Conservation (phyloP, 2,797 vertebrate genomes). For the Sebastiscus albofasciatus region DNA sequence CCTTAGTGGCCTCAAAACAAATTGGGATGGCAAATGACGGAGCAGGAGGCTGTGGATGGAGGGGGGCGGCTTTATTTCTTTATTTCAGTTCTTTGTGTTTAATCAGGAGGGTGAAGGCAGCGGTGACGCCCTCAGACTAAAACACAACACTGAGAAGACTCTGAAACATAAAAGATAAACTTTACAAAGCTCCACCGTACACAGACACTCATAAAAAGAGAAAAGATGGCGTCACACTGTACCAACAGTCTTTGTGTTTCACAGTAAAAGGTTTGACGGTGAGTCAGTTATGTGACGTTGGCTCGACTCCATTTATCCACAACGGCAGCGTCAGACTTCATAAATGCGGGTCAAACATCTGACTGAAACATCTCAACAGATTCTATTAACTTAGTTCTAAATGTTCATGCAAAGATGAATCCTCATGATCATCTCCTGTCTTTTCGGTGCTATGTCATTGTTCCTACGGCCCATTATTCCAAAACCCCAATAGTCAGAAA, state of each 20-base stretch:
- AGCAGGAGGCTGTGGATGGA: slow-evolving; percentile 45
- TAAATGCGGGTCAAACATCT: neutral
- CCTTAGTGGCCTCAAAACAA: slow-evolving; percentile 76
- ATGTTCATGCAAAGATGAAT: neutral
- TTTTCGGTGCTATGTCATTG: too few species aligned
- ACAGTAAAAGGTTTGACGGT: neutral
- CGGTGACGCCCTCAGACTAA: slow-evolving; percentile 23
- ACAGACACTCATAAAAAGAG: neutral
- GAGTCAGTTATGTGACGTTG: neutral
- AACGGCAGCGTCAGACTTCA: neutral
- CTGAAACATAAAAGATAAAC: slow-evolving; percentile 19
- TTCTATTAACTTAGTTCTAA: neutral
- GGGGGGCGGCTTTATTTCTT: slow-evolving; percentile 24
- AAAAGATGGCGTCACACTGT: neutral
- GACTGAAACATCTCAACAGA: neutral
- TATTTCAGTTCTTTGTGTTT: slow-evolving; percentile 42
- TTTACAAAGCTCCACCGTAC: neutral
- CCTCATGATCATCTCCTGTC: neutral
- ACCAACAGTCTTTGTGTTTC: neutral
- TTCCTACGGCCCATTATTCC: too few species aligned
- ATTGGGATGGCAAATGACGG: slow-evolving; percentile 81
- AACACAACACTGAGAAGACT: slow-evolving; percentile 6
- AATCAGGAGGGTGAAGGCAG: slow-evolving; percentile 43
- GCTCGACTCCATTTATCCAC: neutral
- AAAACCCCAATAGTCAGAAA: too few species aligned